Evolutionary conservation across 2,888 invertebrate genomes (phyloP).

Genomic region (Noctua comes): DNA sequence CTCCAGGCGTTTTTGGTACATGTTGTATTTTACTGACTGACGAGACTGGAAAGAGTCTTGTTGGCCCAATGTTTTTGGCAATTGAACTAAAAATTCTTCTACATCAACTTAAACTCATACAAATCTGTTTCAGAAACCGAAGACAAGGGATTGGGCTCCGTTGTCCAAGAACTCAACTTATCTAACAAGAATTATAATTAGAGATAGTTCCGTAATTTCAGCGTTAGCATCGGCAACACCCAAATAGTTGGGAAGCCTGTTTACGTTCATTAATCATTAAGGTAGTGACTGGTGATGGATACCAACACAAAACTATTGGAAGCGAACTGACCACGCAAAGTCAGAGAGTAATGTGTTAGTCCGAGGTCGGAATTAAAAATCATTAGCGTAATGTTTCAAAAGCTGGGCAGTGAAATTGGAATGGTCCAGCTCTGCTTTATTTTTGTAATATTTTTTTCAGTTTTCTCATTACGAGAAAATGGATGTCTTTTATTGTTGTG

Average conservation of each 20-base stretch:
- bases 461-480: constrained; percentile 27
- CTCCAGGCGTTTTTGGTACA: neutral
- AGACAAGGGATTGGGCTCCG: neutral
- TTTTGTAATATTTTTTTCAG: constrained; percentile 6
- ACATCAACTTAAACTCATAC: neutral
- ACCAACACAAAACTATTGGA: constrained; percentile 56
- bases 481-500: constrained; percentile 8
- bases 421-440: constrained; percentile 8
- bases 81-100: neutral
- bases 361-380: constrained; percentile 21
- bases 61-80: neutral
- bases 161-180: constrained; percentile 21
- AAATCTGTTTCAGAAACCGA: constrained; percentile 18
- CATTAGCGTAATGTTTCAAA: constrained; percentile 43
- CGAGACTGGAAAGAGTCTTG: neutral
- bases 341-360: constrained; percentile 31
- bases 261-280: constrained; percentile 62
- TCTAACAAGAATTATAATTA: constrained; percentile 43
- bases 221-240: constrained; percentile 39
- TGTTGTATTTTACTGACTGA: neutral
- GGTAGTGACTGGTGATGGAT: constrained; percentile 53
- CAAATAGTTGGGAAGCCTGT: constrained; percentile 59
- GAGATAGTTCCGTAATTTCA: constrained; percentile 47
- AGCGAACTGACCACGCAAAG: constrained; percentile 49
- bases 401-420: constrained; percentile 4